Evolutionary conservation across 1,140 invertebrate species (phyloP).

Genomic region (Drosophila nannoptera): DNA sequence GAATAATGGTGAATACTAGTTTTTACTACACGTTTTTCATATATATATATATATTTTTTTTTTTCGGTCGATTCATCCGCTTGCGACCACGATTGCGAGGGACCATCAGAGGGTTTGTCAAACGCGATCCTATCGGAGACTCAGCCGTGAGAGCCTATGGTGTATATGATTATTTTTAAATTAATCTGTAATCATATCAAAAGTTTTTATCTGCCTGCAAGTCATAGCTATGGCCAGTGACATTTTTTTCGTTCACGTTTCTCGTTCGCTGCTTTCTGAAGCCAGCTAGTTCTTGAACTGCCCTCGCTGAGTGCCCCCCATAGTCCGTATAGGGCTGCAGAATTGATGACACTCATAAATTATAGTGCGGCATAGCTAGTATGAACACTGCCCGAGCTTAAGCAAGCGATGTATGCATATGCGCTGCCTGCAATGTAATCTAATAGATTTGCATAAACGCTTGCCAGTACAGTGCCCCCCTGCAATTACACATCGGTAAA

Average conservation of each 20-base stretch:
- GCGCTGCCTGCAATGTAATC: slow-evolving; percentile 4
- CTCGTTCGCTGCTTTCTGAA: neutral
- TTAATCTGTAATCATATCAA: too few species aligned
- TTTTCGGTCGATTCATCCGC: slow-evolving; percentile 20
- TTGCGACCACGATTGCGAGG: neutral
- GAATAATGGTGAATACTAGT: slow-evolving; percentile 33
- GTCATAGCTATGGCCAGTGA: too few species aligned
- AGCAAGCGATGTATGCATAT: slow-evolving; percentile 10
- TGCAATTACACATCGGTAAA: slow-evolving; percentile 19
- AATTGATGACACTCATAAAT: slow-evolving; percentile 74
- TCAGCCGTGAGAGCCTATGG: too few species aligned
- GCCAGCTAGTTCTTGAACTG: neutral
- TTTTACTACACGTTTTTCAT: neutral
- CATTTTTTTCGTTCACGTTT: too few species aligned
- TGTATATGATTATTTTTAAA: too few species aligned
- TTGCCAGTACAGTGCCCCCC: slow-evolving; percentile 15
- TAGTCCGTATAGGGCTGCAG: slow-evolving; percentile 37
- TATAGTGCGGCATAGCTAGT: slow-evolving; percentile 45
- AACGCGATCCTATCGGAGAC: too few species aligned
- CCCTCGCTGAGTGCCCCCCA: slow-evolving; percentile 9
- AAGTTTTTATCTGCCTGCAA: too few species aligned
- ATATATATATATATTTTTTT: neutral
- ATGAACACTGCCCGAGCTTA: slow-evolving; percentile 29
- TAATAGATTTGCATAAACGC: slow-evolving; percentile 35
- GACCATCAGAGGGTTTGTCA: too few species aligned